Base-by-base conservation (phyloP, 2,888 invertebrate species). In the Apamea sordens region DNA sequence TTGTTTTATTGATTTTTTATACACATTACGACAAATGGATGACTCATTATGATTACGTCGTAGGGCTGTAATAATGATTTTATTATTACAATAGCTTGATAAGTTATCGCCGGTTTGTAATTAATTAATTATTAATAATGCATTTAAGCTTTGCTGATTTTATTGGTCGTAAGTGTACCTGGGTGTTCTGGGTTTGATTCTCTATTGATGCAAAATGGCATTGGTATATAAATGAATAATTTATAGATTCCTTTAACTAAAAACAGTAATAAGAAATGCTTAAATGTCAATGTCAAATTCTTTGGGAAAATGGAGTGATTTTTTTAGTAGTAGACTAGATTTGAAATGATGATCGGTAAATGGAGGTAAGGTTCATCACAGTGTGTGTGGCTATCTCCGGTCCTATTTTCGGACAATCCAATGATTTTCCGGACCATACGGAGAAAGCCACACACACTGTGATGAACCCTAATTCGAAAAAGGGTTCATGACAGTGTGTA, bases 1-100 rank as follows among this genome's bases (percentile, higher is more conserved):
- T 44, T 28, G 6, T 77, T 76, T 87, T 53, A 84, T 84, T 87
- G 68, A 76, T 78, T 75, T 73, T 24, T 73, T 67, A 47, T 84
- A 73, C 59, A 67, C 72, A 78, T 75, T 73, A 86, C 32, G 15
- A 53, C 41, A 56, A 47, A 73, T 32, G 11, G 1, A 36, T 76
- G 75, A 85, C 11, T 84, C 80, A 79, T 87, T 87, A 53, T 18
- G 28, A 73, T 73, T 73, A 77, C 72, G 63, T 68, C 68, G 41
- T 53, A 21, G 32, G 61, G 41, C 50, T 53, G 28, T 32, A 36
- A 41, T 59, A 68, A 63, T 82, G 32, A 61, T 53, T 32, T 41
- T 65, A 36, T 76, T 73, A 63, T 50, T 73, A 75, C 28, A 53
- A 50, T 15, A 1, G 11, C 1, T 47, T 61, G 77, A 83, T 86